Conservation (phyloP, 2,888 invertebrate species). For the Exocentrus adspersus region DNA sequence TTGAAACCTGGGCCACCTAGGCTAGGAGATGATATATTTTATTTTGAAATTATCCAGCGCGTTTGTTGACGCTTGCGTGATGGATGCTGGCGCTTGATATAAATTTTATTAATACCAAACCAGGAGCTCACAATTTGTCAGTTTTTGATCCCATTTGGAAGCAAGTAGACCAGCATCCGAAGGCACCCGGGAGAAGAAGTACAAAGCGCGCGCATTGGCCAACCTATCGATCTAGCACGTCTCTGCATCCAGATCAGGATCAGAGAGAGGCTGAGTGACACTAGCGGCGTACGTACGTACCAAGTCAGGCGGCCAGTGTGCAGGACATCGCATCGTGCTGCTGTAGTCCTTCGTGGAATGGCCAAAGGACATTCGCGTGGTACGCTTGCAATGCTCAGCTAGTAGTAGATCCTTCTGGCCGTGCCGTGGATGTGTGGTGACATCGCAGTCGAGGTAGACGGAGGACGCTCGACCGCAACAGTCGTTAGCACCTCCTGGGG, state of each 20-base stretch:
- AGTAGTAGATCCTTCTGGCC: constrained; percentile 53
- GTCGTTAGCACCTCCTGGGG: constrained; percentile 52
- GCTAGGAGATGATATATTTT: background rate
- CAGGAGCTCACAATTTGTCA: constrained; percentile 12
- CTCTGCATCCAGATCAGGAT: constrained; percentile 42
- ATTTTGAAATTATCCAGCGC: background rate
- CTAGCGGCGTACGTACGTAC: constrained; percentile 40
- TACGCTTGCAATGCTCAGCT: constrained; percentile 56
- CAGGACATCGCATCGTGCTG: constrained; percentile 39
- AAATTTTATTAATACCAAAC: background rate
- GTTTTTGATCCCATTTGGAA: constrained; percentile 9
- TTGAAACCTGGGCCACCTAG: background rate
- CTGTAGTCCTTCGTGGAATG: constrained; percentile 49
- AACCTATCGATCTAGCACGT: constrained; percentile 42
- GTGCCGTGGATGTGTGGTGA: constrained; percentile 47
- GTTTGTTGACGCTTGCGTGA: constrained; percentile 24
- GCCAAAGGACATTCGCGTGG: constrained; percentile 56
- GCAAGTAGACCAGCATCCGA: constrained; percentile 25
- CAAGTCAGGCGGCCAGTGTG: constrained; percentile 36
- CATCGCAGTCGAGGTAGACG: constrained; percentile 31
- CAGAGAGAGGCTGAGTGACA: constrained; percentile 39
- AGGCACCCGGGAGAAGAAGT: constrained; percentile 45
- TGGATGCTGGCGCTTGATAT: background rate
- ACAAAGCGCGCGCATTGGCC: constrained; percentile 48
- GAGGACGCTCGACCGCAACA: constrained; percentile 37